A percentile compares a stretch with the other conserved stretches of the same genome.
These are phyloP conservation scores for Trialeurodes vaporariorum DNA, from an alignment of 1,140 invertebrate genomes.

Conservation along the genomic window DNA sequence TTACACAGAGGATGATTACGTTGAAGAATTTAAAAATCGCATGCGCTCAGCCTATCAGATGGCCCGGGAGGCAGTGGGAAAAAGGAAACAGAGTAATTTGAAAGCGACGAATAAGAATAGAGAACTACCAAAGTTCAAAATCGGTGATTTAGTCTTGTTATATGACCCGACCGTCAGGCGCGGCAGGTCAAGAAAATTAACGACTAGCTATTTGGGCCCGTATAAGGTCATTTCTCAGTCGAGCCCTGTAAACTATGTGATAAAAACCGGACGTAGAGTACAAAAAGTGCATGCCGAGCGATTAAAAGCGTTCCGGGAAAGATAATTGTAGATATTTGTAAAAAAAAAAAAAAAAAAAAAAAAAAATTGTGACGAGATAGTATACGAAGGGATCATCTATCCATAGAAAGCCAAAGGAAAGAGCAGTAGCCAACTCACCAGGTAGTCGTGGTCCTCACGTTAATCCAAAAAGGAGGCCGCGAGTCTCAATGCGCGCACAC, in stretches of 20 bases:
- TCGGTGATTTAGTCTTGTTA: neutral
- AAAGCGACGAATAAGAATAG: neutral
- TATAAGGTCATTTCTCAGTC: neutral
- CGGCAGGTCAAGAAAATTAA: neutral
- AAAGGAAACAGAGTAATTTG: neutral
- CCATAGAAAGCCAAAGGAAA: too few relatives aligned
- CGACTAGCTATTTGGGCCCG: neutral
- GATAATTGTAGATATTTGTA: too few relatives aligned
- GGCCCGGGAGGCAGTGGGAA: neutral
- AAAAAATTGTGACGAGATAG: too few relatives aligned
- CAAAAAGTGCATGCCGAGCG: neutral
- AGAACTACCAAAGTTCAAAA: neutral
- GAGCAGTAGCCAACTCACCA: too few relatives aligned
- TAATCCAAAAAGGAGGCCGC: too few relatives aligned
- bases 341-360: too few relatives aligned
- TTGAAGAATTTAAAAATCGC: neutral
- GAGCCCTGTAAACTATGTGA: neutral
- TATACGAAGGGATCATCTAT: too few relatives aligned
- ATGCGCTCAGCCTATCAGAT: neutral
- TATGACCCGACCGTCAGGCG: neutral
- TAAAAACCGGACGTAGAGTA: neutral
- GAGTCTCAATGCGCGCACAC: too few relatives aligned
- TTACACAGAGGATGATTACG: neutral
- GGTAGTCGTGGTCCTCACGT: too few relatives aligned
- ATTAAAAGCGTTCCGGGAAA: neutral